Conservation (phyloP, 37 sponge, comb jelly and placozoan genomes). For the Aphrocallistes beatrix region DNA sequence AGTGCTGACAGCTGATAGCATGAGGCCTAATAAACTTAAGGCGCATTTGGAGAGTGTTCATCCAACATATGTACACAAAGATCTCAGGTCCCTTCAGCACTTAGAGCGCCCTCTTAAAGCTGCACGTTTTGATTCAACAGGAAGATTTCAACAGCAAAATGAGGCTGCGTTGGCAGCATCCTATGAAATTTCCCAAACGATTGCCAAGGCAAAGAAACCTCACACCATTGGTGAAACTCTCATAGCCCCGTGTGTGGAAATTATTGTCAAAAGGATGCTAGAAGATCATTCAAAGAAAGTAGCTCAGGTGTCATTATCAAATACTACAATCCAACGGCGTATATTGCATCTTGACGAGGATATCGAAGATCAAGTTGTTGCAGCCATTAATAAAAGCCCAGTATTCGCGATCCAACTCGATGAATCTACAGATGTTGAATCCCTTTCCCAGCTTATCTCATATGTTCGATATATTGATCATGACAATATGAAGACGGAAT, state of each 20-base stretch:
- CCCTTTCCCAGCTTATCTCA: neutral
- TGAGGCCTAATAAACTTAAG: neutral
- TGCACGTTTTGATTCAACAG: neutral
- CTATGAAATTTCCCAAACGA: neutral
- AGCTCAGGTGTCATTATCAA: neutral
- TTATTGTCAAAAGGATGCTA: neutral
- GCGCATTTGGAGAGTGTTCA: neutral
- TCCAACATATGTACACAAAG: neutral
- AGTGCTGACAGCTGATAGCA: neutral
- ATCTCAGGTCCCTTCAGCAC: neutral
- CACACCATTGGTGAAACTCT: slow-evolving; percentile 9
- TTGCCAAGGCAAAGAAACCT: neutral
- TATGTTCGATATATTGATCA: neutral
- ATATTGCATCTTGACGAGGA: neutral
- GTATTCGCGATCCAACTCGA: neutral
- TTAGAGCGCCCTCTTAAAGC: neutral
- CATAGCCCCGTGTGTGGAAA: neutral
- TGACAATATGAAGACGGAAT: neutral
- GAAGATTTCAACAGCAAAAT: neutral
- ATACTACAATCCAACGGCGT: neutral
- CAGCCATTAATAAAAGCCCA: neutral
- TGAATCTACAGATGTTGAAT: slow-evolving; percentile 3
- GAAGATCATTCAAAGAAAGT: neutral
- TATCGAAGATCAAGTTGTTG: neutral
- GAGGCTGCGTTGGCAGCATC: neutral